These are phyloP conservation scores for Pseudochromis fuscus DNA, from an alignment of 2,797 vertebrate species.

Conservation along the genomic window DNA sequence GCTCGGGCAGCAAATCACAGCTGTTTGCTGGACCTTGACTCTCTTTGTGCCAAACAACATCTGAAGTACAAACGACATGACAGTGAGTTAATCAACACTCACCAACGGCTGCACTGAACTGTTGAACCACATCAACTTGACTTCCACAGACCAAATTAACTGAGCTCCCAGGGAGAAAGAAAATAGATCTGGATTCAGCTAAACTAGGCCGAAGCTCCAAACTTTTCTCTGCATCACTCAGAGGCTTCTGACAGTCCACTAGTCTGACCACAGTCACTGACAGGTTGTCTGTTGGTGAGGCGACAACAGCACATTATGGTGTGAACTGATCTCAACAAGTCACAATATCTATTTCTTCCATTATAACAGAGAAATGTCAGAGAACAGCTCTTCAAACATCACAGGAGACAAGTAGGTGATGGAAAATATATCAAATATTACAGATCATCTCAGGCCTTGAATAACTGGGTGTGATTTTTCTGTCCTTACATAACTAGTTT, in stretches of 20 bases:
- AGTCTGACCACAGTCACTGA: neutral
- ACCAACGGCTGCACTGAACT: neutral
- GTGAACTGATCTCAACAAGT: neutral
- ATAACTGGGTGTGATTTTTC: too few species aligned
- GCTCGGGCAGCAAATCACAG: slow-evolving; percentile 3
- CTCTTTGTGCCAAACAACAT: slow-evolving; percentile 34
- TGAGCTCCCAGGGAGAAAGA: slow-evolving; percentile 25
- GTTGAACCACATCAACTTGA: slow-evolving; percentile 32
- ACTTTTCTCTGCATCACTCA: neutral
- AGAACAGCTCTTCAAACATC: neutral
- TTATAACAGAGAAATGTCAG: neutral
- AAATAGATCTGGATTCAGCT: slow-evolving; percentile 5
- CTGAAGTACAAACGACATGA: slow-evolving; percentile 41
- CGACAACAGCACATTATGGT: neutral
- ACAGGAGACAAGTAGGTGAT: too few species aligned
- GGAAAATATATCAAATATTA: neutral
- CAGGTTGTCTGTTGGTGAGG: neutral
- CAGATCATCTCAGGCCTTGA: neutral
- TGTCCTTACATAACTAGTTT: too few species aligned
- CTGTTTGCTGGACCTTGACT: slow-evolving; percentile 56
- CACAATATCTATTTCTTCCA: neutral
- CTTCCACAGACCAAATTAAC: slow-evolving; percentile 31
- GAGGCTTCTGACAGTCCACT: neutral
- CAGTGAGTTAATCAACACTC: slow-evolving; percentile 43
- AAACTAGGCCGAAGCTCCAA: slow-evolving; percentile 3